phyloP scores from a whole-genome alignment of 2,113 vertebrate species.

The Grus americana region DNA sequence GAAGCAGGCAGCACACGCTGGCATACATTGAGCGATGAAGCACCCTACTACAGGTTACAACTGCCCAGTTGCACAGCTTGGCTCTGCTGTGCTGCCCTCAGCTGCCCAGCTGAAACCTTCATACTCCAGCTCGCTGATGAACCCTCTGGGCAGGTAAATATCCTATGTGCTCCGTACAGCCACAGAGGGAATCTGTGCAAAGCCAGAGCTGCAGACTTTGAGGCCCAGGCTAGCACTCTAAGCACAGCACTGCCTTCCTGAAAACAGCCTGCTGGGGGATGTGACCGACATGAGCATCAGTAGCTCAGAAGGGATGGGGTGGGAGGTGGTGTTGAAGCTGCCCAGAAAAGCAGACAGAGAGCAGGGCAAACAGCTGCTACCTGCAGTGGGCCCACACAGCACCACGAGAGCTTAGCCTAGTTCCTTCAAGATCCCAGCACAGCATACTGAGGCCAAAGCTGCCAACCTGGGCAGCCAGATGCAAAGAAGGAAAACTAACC shows the following conservation, averaged over 20 bases:
- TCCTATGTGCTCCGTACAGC: neutral
- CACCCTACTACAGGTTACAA: too few relatives aligned
- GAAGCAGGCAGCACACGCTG: neutral
- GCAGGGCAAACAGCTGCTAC: neutral
- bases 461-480: neutral
- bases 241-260: neutral
- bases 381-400: neutral
- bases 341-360: neutral
- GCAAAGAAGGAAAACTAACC: neutral
- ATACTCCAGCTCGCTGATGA: accelerated
- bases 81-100: neutral
- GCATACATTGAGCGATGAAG: neutral
- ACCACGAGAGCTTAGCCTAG: neutral
- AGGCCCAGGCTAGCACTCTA: neutral
- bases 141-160: neutral
- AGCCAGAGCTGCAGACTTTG: neutral
- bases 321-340: neutral
- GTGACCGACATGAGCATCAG: accelerated
- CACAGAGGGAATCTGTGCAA: neutral
- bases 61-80: neutral
- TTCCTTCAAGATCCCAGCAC: neutral
- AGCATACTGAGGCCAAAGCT: neutral
- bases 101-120: neutral
- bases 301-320: neutral
- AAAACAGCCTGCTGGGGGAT: neutral